These are phyloP conservation scores for Diachasmimorpha longicaudata DNA, from an alignment of 1,140 invertebrate species.

Conservation along the genomic window DNA sequence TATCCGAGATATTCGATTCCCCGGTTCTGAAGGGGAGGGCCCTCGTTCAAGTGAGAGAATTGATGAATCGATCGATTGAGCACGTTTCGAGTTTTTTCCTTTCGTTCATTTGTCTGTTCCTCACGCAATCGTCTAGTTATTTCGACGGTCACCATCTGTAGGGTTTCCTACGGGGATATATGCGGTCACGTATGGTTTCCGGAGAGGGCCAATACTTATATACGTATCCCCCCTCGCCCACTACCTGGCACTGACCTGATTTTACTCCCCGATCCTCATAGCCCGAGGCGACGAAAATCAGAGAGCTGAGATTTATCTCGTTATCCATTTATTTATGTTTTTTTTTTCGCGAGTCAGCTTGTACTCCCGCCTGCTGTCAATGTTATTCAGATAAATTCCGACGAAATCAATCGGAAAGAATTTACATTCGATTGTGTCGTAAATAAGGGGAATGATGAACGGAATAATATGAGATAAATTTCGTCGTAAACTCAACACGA, in stretches of 20 bases:
- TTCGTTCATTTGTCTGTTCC: background rate
- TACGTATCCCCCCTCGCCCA: background rate
- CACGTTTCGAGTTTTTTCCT: background rate
- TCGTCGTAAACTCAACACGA: background rate
- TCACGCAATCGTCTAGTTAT: slow-evolving; percentile 42
- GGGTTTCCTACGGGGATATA: slow-evolving; percentile 29
- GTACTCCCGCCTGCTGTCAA: no score
- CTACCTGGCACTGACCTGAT: background rate
- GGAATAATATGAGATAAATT: background rate
- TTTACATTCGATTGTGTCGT: no score
- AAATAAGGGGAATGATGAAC: background rate
- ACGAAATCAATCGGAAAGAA: no score
- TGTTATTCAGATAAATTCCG: background rate
- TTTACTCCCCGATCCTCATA: background rate
- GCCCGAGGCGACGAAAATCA: background rate
- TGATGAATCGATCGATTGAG: background rate
- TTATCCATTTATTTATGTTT: background rate
- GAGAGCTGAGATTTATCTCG: background rate
- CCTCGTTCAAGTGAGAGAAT: background rate
- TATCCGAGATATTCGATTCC: no score
- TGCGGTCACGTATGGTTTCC: slow-evolving; percentile 21
- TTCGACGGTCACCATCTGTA: slow-evolving; percentile 38
- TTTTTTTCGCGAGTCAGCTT: background rate
- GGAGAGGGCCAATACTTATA: background rate
- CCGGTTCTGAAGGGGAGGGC: no score